phyloP scores from a whole-genome alignment of 2,797 vertebrate genomes.

The Esox lucius region DNA sequence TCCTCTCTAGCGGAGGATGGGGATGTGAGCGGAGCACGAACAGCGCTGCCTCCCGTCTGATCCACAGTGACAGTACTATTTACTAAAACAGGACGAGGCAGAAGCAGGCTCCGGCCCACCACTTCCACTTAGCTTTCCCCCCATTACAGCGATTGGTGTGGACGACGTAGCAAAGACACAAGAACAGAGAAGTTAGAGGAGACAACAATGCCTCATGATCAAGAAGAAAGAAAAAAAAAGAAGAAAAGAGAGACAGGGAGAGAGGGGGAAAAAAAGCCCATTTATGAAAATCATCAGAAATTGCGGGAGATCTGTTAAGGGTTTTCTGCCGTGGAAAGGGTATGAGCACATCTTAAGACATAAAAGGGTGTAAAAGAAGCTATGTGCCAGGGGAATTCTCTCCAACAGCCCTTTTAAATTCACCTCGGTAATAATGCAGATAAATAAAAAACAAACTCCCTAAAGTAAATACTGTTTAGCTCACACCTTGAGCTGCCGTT shows the following conservation, averaged over 20 bases:
- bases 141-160: constrained; percentile 66
- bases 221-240: constrained; percentile 38
- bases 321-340: constrained; percentile 52
- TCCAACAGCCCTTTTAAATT: constrained; percentile 68
- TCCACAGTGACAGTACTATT: constrained; percentile 62
- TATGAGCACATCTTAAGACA: constrained; percentile 63
- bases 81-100: constrained; percentile 56
- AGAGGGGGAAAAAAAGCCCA: constrained; percentile 52
- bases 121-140: constrained; percentile 61
- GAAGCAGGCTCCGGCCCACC: constrained; percentile 57
- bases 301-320: constrained; percentile 66
- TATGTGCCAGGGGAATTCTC: constrained; percentile 71
- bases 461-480: constrained; percentile 78
- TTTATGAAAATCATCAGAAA: constrained; percentile 67
- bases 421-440: constrained; percentile 74
- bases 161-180: constrained; percentile 47
- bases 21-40: constrained; percentile 21
- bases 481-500: constrained; percentile 76
- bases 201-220: constrained; percentile 41
- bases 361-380: constrained; percentile 73
- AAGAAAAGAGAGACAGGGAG: constrained; percentile 41
- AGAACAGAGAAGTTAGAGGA: constrained; percentile 12
- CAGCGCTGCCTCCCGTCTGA: constrained; percentile 48
- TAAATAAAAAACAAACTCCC: constrained; percentile 74
- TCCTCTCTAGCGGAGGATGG: constrained; percentile 4